These are phyloP conservation scores for Chironomus tentans DNA, from an alignment of 2,888 invertebrate species.

Conservation along the genomic window DNA sequence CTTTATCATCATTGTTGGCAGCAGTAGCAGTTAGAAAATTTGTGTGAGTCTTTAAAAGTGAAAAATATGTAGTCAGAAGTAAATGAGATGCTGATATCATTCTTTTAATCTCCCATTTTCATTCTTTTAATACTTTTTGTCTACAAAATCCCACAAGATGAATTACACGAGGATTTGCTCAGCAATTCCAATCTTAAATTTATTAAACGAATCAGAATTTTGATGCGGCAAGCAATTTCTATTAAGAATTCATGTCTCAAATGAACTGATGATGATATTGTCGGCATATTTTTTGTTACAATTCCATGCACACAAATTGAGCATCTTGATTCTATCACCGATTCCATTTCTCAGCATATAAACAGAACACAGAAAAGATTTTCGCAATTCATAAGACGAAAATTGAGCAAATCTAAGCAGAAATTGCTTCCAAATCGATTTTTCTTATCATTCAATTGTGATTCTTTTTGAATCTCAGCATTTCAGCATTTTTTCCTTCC, in stretches of 20 bases:
- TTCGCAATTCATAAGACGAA: conserved; percentile 8
- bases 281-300: not conserved
- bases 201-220: not conserved
- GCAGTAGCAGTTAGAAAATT: no score
- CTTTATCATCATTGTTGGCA: not conserved
- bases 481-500: not conserved
- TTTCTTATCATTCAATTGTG: not conserved
- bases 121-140: not conserved
- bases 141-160: not conserved
- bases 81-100: not conserved
- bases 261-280: not conserved
- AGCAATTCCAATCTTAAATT: not conserved
- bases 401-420: conserved; percentile 14
- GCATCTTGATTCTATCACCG: not conserved
- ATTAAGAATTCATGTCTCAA: not conserved
- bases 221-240: not conserved
- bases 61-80: not conserved
- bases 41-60: not conserved
- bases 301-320: not conserved
- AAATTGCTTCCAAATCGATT: conserved; percentile 12
- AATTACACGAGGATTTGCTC: not conserved
- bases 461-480: not conserved
- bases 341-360: not conserved
- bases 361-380: not conserved
- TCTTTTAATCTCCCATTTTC: not conserved